Conservation (phyloP, 2,113 vertebrate species). For the Phoenicopterus ruber region DNA sequence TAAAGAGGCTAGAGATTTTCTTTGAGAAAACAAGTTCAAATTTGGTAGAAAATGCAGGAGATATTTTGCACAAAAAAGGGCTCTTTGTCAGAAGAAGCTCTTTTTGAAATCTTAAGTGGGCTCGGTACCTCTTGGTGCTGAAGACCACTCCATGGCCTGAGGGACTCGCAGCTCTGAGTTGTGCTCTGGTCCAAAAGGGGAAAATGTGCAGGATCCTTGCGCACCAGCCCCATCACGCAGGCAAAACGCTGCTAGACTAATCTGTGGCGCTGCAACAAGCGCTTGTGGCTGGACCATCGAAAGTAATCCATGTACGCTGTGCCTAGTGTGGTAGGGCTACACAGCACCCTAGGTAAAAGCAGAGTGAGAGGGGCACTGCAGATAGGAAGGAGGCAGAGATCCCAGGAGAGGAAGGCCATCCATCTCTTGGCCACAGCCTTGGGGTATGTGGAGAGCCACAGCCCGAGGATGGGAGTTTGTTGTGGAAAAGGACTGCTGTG, state of each 20-base stretch:
- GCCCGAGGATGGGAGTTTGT: not conserved
- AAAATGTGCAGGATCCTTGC: not conserved
- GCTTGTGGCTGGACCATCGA: not conserved
- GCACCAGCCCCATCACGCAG: not conserved
- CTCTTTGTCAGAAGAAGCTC: not conserved
- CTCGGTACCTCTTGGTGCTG: not conserved
- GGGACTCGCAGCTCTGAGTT: not conserved
- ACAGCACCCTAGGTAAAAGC: fast-evolving
- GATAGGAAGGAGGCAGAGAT: not conserved
- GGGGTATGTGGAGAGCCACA: not conserved
- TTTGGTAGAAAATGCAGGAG: not conserved
- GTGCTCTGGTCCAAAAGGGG: not conserved
- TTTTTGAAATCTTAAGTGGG: not conserved
- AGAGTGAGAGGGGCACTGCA: fast-evolving
- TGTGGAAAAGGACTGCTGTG: no score
- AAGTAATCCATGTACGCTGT: not conserved
- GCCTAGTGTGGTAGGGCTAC: not conserved
- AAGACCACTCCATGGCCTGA: not conserved
- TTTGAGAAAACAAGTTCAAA: not conserved
- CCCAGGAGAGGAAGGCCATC: not conserved
- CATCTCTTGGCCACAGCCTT: not conserved
- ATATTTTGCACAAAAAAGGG: not conserved
- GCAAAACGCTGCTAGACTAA: not conserved
- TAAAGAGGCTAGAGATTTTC: not conserved
- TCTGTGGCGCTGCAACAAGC: not conserved